Percentiles rank a stretch among this genome's conserved stretches.
These are phyloP conservation scores for Drosophila setosimentum DNA, from an alignment of 2,888 invertebrate species.

Conservation along the genomic window DNA sequence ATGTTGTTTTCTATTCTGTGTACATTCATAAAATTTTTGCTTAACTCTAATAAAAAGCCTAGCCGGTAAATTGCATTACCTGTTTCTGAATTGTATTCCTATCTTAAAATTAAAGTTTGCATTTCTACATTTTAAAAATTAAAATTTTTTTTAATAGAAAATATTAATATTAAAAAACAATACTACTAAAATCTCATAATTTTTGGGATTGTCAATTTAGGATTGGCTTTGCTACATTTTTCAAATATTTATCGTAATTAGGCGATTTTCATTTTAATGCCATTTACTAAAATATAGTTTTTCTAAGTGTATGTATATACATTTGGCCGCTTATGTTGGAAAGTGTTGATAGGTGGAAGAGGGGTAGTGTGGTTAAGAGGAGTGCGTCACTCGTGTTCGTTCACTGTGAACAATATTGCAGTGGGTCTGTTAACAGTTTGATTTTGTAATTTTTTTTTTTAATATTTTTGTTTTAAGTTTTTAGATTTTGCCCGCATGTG, in stretches of 20 bases:
- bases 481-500: constrained; percentile 30
- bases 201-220: neutral
- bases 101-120: too few relatives aligned
- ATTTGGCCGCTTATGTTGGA: neutral
- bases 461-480: neutral
- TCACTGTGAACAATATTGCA: constrained; percentile 33
- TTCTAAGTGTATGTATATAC: neutral
- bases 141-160: too few relatives aligned
- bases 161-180: too few relatives aligned
- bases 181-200: too few relatives aligned
- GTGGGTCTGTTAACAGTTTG: constrained; percentile 63
- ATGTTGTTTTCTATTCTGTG: too few relatives aligned
- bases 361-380: neutral
- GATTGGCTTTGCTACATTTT: neutral
- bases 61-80: neutral
- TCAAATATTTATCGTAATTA: neutral
- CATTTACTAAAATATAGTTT: neutral
- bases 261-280: neutral
- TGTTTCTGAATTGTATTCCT: neutral
- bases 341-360: neutral
- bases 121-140: too few relatives aligned
- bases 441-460: constrained; percentile 18
- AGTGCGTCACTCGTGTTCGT: neutral
- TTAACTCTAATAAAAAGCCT: neutral
- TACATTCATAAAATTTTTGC: too few relatives aligned